Percentiles rank a stretch among this genome's conserved stretches.
Evolutionary conservation across 1,140 invertebrate species (phyloP).

Genomic region (Planococcus citri): DNA sequence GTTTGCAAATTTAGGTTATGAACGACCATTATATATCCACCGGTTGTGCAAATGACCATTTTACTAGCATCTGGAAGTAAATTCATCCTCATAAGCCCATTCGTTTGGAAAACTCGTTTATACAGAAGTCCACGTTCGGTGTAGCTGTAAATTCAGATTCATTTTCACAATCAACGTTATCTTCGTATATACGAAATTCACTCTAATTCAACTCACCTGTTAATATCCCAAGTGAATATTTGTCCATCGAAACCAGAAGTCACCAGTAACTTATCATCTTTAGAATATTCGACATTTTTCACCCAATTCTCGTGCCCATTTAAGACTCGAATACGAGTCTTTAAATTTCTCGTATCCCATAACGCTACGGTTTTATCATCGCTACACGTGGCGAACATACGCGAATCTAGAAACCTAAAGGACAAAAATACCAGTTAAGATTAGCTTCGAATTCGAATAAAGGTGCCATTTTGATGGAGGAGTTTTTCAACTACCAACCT

Average conservation of each 20-base stretch:
- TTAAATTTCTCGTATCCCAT: constrained; percentile 80
- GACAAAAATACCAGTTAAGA: not conserved
- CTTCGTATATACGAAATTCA: too few relatives aligned
- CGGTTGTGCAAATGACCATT: constrained; percentile 79
- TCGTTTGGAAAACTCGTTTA: constrained; percentile 68
- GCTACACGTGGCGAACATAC: constrained; percentile 83
- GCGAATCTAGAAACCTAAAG: constrained; percentile 69
- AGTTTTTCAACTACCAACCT: too few relatives aligned
- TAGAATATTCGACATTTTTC: constrained; percentile 88
- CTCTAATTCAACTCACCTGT: constrained; percentile 45
- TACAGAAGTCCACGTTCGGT: constrained; percentile 63
- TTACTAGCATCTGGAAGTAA: constrained; percentile 72
- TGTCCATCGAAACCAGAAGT: constrained; percentile 87
- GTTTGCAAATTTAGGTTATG: constrained; percentile 74
- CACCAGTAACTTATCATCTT: constrained; percentile 68
- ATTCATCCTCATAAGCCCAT: constrained; percentile 76
- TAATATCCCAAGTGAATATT: constrained; percentile 90
- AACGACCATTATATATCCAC: constrained; percentile 77
- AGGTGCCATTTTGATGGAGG: not conserved
- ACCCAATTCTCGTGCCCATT: constrained; percentile 90
- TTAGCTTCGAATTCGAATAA: not conserved
- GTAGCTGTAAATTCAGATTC: constrained; percentile 36
- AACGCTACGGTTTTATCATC: constrained; percentile 84
- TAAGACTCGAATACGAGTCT: constrained; percentile 57
- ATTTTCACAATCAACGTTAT: not conserved